A percentile compares a stretch with the other conserved stretches of the same genome.
Conservation (phyloP, 2,113 vertebrate genomes). For the Symphodus melops region DNA sequence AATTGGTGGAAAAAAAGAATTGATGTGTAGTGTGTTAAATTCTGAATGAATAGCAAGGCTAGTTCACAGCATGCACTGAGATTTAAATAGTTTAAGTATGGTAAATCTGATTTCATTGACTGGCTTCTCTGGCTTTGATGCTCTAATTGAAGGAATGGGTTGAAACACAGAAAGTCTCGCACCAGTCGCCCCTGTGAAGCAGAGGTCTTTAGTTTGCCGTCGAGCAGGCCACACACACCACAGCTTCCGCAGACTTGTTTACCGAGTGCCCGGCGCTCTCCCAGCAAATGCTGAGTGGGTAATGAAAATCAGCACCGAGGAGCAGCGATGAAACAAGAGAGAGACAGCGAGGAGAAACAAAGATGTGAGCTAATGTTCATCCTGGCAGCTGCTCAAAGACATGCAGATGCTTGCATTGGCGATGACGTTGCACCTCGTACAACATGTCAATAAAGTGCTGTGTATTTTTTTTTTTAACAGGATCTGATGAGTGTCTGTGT, state of each 20-base stretch:
- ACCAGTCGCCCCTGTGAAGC: conserved; percentile 22
- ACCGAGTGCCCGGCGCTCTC: conserved; percentile 22
- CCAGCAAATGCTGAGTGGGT: conserved; percentile 47
- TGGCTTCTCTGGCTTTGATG: conserved; percentile 12
- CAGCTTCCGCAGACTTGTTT: conserved; percentile 57
- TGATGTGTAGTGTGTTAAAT: not conserved
- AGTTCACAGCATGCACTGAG: too few species aligned
- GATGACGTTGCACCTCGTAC: not conserved
- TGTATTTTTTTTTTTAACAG: conserved; percentile 7
- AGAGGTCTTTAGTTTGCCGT: conserved; percentile 20
- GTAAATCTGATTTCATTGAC: not conserved
- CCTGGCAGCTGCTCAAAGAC: not conserved
- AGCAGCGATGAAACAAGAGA: conserved; percentile 36
- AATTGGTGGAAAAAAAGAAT: too few species aligned
- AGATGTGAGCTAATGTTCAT: conserved; percentile 21
- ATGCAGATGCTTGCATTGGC: not conserved
- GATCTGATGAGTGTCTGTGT: conserved; percentile 15
- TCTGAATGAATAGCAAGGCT: not conserved
- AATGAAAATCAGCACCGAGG: conserved; percentile 49
- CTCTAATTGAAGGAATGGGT: not conserved
- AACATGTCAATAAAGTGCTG: conserved; percentile 22
- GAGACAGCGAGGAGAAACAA: conserved; percentile 19
- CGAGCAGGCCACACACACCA: conserved; percentile 11
- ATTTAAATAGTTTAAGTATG: not conserved
- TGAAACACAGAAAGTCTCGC: not conserved